phyloP scores from a whole-genome alignment of 2,888 invertebrate genomes.

The Polydrusus tereticollis region DNA sequence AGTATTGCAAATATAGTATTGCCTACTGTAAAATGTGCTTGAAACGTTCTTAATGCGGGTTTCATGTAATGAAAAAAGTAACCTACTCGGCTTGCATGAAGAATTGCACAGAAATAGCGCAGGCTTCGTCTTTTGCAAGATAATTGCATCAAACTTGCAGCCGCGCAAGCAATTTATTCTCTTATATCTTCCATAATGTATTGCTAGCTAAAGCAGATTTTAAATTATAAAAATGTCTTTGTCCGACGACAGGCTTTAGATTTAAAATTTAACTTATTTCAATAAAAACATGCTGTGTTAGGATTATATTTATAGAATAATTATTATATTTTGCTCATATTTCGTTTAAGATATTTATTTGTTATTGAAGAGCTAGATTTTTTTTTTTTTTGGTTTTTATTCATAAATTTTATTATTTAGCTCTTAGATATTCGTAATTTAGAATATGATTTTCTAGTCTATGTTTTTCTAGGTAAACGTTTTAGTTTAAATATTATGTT shows the following conservation, averaged over 20 bases:
- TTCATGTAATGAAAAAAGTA: no score
- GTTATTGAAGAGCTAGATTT: slow-evolving; percentile 50
- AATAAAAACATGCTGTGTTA: slow-evolving; percentile 60
- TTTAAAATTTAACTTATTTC: slow-evolving; percentile 52
- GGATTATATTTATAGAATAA: slow-evolving; percentile 54
- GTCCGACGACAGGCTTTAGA: slow-evolving; percentile 7
- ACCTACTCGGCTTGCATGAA: no score
- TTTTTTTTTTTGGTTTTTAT: slow-evolving; percentile 55
- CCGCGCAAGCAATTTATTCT: no score
- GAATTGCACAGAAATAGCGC: no score
- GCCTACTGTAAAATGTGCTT: no score
- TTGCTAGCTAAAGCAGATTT: neutral
- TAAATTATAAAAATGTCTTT: neutral
- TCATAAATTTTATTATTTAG: slow-evolving; percentile 56
- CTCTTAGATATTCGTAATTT: slow-evolving; percentile 59
- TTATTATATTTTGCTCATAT: slow-evolving; percentile 59
- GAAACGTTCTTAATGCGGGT: no score
- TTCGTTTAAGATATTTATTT: slow-evolving; percentile 61
- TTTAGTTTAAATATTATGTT: slow-evolving; percentile 57
- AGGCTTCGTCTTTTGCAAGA: no score
- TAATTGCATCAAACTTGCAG: no score
- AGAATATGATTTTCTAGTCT: slow-evolving; percentile 63
- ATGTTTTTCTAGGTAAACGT: slow-evolving; percentile 58
- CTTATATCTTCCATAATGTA: no score
- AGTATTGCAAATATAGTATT: no score